phyloP scores from a whole-genome alignment of 37 sponge, comb jelly and placozoan genomes.

The Aphrocallistes beatrix region DNA sequence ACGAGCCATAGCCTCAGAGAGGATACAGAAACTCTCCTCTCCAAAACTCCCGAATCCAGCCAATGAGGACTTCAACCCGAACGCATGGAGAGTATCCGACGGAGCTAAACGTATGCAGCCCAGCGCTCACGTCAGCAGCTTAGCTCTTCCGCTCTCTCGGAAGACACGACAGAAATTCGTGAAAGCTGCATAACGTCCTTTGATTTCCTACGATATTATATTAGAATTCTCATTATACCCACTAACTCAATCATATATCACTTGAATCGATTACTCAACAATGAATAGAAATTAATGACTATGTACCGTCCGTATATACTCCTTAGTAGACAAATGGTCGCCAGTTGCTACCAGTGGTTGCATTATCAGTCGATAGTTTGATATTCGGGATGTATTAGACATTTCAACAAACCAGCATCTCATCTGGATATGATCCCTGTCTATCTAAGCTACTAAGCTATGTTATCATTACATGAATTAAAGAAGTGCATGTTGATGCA shows the following conservation, averaged over 20 bases:
- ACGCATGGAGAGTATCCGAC: conserved; percentile 47
- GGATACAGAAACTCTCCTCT: conserved; percentile 40
- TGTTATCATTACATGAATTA: no score
- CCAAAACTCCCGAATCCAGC: conserved; percentile 33
- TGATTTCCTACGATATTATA: background rate
- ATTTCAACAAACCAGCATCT: no score
- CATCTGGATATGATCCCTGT: no score
- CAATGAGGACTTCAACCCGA: conserved; percentile 54
- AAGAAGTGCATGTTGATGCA: no score
- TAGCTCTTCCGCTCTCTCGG: conserved; percentile 59
- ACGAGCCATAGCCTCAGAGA: conserved; percentile 36
- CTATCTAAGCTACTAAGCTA: no score
- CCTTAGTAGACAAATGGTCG: no score
- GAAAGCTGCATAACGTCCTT: background rate
- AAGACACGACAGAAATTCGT: conserved; percentile 25
- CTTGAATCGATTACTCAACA: background rate
- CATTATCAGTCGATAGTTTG: no score
- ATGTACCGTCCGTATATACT: no score
- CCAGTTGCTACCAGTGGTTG: no score
- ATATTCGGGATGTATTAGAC: no score
- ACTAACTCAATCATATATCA: background rate
- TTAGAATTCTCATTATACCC: background rate
- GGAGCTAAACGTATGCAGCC: conserved; percentile 52
- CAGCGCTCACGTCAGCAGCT: conserved; percentile 37
- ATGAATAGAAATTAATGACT: no score